Evolutionary conservation across 2,888 invertebrate species (phyloP).

Genomic region (Catotricha subobsoleta): DNA sequence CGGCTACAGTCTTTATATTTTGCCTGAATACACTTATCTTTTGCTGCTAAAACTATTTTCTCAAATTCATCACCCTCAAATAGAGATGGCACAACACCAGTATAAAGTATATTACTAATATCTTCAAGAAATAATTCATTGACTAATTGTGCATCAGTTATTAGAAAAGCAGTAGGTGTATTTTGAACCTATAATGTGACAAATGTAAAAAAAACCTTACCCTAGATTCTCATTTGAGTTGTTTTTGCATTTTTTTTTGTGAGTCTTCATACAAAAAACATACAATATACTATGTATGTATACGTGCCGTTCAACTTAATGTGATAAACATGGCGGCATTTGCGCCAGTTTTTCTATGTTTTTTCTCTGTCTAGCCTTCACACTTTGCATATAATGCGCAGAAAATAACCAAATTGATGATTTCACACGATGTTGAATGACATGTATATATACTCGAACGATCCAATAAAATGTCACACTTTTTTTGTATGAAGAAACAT

Average conservation of each 20-base stretch:
- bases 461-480: too few species aligned
- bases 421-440: too few species aligned
- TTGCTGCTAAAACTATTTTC: constrained; percentile 55
- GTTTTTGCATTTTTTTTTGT: not conserved
- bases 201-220: constrained; percentile 32
- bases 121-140: constrained; percentile 83
- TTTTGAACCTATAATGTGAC: too few species aligned
- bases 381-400: too few species aligned
- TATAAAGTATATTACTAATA: constrained; percentile 80
- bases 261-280: not conserved
- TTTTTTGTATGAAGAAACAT: too few species aligned
- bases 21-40: constrained; percentile 48
- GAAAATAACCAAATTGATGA: too few species aligned
- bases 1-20: constrained; percentile 42
- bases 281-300: constrained; percentile 10
- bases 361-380: too few species aligned
- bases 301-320: too few species aligned
- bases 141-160: constrained; percentile 80
- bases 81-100: constrained; percentile 85
- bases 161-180: constrained; percentile 67
- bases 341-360: too few species aligned
- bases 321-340: too few species aligned
- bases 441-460: too few species aligned
- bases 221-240: not conserved
- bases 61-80: constrained; percentile 76